Evolutionary conservation across 2,888 invertebrate species (phyloP).

Genomic region (Onchidella celtica): DNA sequence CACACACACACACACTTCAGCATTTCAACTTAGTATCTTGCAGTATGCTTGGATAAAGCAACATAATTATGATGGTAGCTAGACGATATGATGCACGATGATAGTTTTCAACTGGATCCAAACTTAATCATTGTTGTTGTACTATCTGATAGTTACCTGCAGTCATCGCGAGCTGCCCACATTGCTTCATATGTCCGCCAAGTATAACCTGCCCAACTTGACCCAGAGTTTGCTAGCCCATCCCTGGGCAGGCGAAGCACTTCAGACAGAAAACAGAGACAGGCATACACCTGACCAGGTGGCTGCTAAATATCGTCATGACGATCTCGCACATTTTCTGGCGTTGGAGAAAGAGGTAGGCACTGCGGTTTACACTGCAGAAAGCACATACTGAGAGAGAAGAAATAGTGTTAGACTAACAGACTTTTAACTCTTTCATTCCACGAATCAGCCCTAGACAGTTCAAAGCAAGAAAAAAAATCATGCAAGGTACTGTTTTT

Average conservation of each 20-base stretch:
- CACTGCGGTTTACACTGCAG: too few relatives aligned
- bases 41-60: too few relatives aligned
- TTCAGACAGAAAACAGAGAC: not conserved
- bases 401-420: too few relatives aligned
- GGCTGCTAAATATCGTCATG: not conserved
- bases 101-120: too few relatives aligned
- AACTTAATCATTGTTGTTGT: not conserved
- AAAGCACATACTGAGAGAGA: too few relatives aligned
- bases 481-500: too few relatives aligned
- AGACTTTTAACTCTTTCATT: too few relatives aligned
- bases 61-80: too few relatives aligned
- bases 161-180: not conserved
- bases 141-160: not conserved
- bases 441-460: too few relatives aligned
- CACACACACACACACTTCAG: not conserved
- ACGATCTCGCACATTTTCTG: not conserved
- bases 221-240: not conserved
- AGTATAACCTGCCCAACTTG: not conserved
- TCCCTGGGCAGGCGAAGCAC: not conserved
- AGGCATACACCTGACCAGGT: not conserved
- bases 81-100: too few relatives aligned
- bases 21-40: not conserved
- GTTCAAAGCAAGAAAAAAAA: too few relatives aligned
- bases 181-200: constrained; percentile 20
- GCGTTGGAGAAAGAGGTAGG: not conserved